These are phyloP conservation scores for Cladorhizidae sp. DNA, from an alignment of 37 sponge, comb jelly and placozoan genomes.

Conservation along the genomic window DNA sequence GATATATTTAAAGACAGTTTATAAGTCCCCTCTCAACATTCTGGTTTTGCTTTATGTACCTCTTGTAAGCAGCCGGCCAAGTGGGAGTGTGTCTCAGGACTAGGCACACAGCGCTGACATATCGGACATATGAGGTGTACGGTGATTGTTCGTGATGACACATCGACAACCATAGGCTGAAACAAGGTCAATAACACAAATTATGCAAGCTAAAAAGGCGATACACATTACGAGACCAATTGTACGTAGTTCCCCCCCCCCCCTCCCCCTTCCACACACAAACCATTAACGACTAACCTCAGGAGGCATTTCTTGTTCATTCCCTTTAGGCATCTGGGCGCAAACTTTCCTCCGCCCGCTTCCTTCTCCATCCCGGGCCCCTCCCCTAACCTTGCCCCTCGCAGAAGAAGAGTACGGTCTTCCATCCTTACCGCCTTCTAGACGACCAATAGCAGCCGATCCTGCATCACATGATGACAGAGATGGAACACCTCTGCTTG, in stretches of 20 bases:
- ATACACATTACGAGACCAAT: too few relatives aligned
- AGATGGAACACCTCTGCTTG: background rate
- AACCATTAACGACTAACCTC: too few relatives aligned
- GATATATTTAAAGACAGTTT: too few relatives aligned
- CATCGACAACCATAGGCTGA: constrained; percentile 3
- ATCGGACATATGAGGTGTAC: constrained; percentile 53
- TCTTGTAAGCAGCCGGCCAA: constrained; percentile 36
- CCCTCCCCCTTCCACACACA: too few relatives aligned
- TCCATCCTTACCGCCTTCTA: constrained; percentile 19
- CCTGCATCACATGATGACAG: constrained; percentile 46
- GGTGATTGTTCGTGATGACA: background rate
- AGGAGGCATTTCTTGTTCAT: too few relatives aligned
- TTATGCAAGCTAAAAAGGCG: too few relatives aligned
- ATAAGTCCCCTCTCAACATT: too few relatives aligned
- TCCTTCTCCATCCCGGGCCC: background rate
- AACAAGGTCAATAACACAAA: background rate
- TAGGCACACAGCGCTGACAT: constrained; percentile 34
- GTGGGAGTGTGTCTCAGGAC: background rate
- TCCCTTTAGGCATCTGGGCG: too few relatives aligned
- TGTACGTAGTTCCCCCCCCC: too few relatives aligned
- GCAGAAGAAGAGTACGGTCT: background rate
- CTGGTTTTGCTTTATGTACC: too few relatives aligned
- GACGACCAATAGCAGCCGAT: constrained; percentile 43
- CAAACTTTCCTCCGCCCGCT: too few relatives aligned
- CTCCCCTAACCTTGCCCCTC: background rate